A percentile compares a stretch with the other conserved stretches of the same genome.
phyloP scores from a whole-genome alignment of 2,888 invertebrate genomes.

The Synanthedon andrenaeformis region DNA sequence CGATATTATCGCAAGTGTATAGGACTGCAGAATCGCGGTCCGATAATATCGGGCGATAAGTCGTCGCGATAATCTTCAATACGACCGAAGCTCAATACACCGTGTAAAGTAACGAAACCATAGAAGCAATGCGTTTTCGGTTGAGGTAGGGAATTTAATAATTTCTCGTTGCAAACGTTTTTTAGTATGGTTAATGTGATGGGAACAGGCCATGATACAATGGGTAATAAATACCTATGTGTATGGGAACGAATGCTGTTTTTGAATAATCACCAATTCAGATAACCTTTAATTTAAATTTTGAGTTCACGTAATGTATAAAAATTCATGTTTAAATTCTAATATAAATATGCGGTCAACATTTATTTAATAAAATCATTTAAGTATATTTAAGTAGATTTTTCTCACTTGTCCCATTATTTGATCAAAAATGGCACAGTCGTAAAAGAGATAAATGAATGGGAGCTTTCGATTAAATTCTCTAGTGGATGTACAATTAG shows the following conservation, averaged over 20 bases:
- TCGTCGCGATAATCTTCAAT: not conserved
- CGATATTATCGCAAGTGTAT: no score
- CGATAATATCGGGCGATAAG: no score
- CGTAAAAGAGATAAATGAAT: no score
- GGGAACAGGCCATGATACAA: conserved; percentile 59
- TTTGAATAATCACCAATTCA: conserved; percentile 30
- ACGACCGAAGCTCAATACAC: not conserved
- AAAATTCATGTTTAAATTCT: conserved; percentile 2
- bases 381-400: no score
- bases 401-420: no score
- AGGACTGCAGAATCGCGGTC: no score
- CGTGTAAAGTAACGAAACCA: conserved; percentile 53
- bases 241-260: conserved; percentile 30
- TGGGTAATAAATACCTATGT: conserved; percentile 54
- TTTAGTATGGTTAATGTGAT: conserved; percentile 33
- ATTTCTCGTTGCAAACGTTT: conserved; percentile 12
- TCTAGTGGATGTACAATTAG: no score
- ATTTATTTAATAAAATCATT: no score
- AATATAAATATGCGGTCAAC: conserved; percentile 11
- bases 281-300: conserved; percentile 26
- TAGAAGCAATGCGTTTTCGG: conserved; percentile 54
- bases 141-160: conserved; percentile 29
- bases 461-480: no score
- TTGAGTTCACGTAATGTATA: conserved; percentile 37
- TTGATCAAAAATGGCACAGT: no score